Conservation (phyloP, 2,797 vertebrate species). For the Pangasius larnaudii region DNA sequence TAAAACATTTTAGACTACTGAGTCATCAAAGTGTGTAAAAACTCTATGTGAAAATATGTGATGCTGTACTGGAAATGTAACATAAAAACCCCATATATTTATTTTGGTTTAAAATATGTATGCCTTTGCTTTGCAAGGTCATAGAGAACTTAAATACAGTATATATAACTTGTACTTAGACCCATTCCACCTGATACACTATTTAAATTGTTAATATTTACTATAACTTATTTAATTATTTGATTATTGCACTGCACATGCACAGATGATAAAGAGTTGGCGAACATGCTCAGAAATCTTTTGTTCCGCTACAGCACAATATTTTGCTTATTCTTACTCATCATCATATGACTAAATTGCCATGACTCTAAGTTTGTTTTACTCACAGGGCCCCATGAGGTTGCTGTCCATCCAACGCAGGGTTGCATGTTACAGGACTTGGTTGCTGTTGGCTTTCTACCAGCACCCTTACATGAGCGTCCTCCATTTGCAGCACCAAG, state of each 20-base stretch:
- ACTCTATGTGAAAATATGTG: too few relatives aligned
- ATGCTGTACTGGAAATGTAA: not conserved
- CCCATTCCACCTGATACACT: not conserved
- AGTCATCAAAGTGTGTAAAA: not conserved
- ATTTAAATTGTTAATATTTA: not conserved
- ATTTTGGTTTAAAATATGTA: not conserved
- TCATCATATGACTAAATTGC: not conserved
- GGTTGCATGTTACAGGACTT: constrained; percentile 84
- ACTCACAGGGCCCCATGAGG: constrained; percentile 75
- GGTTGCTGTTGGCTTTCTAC: constrained; percentile 82
- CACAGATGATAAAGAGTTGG: not conserved
- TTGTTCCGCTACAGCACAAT: not conserved
- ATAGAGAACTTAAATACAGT: not conserved
- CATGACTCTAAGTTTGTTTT: not conserved
- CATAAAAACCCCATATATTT: not conserved
- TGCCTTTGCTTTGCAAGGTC: not conserved
- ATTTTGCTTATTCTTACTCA: constrained; percentile 8
- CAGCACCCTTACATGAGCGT: constrained; percentile 75
- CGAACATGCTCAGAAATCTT: not conserved
- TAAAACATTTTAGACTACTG: not conserved
- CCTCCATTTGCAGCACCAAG: constrained; percentile 75
- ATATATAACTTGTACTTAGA: not conserved
- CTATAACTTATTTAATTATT: not conserved
- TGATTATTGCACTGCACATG: not conserved
- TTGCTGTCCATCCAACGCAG: constrained; percentile 84